Conservation (phyloP, 2,888 invertebrate species). For the Chymomyza procnemis region DNA sequence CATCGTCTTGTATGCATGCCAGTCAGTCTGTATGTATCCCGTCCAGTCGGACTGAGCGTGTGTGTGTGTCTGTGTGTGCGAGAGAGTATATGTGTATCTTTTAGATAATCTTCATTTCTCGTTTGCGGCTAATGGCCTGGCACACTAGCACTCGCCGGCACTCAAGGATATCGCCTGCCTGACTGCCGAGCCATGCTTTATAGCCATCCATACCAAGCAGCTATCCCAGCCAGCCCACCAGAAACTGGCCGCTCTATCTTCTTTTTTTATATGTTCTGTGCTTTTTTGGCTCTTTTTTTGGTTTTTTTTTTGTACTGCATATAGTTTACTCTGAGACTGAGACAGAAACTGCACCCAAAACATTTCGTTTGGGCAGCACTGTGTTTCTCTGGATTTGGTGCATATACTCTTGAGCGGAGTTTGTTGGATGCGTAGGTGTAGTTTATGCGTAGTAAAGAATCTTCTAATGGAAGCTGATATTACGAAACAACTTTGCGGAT, state of each 20-base stretch:
- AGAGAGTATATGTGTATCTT: constrained; percentile 49
- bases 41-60: too few relatives aligned
- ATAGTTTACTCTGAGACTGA: background rate
- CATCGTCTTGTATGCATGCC: constrained; percentile 20
- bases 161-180: constrained; percentile 62
- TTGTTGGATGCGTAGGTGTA: background rate
- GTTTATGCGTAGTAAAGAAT: background rate
- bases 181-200: constrained; percentile 32
- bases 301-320: constrained; percentile 13
- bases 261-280: constrained; percentile 6
- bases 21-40: background rate
- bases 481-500: too few relatives aligned
- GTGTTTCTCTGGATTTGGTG: background rate
- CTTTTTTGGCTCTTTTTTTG: constrained; percentile 6
- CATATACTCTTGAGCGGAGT: background rate
- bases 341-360: background rate
- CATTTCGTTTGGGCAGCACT: constrained; percentile 4
- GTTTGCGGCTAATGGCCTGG: constrained; percentile 72
- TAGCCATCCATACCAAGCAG: background rate
- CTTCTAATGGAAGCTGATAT: too few relatives aligned
- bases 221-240: constrained; percentile 15
- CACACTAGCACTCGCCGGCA: constrained; percentile 57
- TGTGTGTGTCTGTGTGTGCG: background rate
- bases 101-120: constrained; percentile 72
- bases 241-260: constrained; percentile 7